Evolutionary conservation across 2,888 invertebrate species (phyloP), one percentile per base, ranked within the genome.

Genomic region (Drosophila mercatorum): DNA sequence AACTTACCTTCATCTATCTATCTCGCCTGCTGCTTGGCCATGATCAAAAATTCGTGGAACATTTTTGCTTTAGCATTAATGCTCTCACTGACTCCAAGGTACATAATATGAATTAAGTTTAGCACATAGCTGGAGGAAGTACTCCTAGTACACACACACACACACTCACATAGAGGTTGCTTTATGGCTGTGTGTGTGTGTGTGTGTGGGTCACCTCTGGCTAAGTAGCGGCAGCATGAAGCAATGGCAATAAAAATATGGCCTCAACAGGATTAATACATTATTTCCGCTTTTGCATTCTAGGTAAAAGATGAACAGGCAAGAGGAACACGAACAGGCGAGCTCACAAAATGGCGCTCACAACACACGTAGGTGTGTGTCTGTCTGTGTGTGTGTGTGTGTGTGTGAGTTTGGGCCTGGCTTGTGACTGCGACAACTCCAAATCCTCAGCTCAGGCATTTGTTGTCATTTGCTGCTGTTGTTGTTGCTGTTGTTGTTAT

Each of bases 261-360:
- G 87, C 90, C 91, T 91, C 91, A 89, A 91, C 91, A 91, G 92
- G 91, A 92, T 91, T 92, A 91, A 92, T 91, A 90, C 92, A 91
- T 92, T 91, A 91, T 87, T 88, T 86, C 78, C 85, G 78, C 71
- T 66, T 83, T 72, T 73, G 72, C 72, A 78, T 78, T 75, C 75
- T 62, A 75, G 68, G 57, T 47, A 55, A 56, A 55, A 57, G 57
- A 59, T 46, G 53, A 26, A 36, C 49, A 8, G 17, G 43, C 17
- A 8, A 43, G 10, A 43, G 43, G 17, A 43, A 10, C 43, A 43
- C 17, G 43, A 41, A n/a, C 41, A 28, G 46, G 46, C 46, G 47
- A 28, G 59, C 56, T 71, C 64, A 71, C 78, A 67, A 78, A 68
- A 78, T 56, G 62, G 60, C 61, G 58, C 28, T 51, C 44, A 38